Conservation (phyloP, 2,888 invertebrate genomes). For the Agriopis marginaria region DNA sequence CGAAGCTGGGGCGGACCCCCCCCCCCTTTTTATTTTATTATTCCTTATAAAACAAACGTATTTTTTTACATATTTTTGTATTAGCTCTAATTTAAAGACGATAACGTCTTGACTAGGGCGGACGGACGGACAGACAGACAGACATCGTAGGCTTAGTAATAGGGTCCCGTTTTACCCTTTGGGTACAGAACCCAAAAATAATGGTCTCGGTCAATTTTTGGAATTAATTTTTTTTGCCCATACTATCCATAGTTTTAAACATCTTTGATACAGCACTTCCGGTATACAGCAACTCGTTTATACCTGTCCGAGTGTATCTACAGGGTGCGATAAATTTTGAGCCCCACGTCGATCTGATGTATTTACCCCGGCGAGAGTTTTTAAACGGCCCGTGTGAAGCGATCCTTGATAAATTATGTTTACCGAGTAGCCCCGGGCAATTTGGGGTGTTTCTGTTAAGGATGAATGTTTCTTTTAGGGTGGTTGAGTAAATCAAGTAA, state of each 20-base stretch:
- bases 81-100: no score
- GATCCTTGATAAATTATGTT: slow-evolving; percentile 57
- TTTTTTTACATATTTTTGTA: no score
- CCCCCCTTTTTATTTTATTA: no score
- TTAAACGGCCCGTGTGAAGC: slow-evolving; percentile 52
- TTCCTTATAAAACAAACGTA: no score
- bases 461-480: slow-evolving; percentile 11
- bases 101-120: no score
- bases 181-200: no score
- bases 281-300: slow-evolving; percentile 39
- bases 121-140: no score
- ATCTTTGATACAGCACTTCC: not conserved
- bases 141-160: no score
- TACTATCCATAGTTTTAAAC: no score
- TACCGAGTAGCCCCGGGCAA: slow-evolving; percentile 21
- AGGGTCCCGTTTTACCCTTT: no score
- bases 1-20: no score
- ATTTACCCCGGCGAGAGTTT: slow-evolving; percentile 57
- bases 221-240: no score
- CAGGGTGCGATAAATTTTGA: slow-evolving; percentile 52
- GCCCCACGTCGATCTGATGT: slow-evolving; percentile 51
- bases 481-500: slow-evolving; percentile 38
- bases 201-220: not conserved
- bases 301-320: slow-evolving; percentile 50
- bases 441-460: slow-evolving; percentile 16